Conservation (phyloP, 2,113 vertebrate genomes). For the Crotalus horridus region DNA sequence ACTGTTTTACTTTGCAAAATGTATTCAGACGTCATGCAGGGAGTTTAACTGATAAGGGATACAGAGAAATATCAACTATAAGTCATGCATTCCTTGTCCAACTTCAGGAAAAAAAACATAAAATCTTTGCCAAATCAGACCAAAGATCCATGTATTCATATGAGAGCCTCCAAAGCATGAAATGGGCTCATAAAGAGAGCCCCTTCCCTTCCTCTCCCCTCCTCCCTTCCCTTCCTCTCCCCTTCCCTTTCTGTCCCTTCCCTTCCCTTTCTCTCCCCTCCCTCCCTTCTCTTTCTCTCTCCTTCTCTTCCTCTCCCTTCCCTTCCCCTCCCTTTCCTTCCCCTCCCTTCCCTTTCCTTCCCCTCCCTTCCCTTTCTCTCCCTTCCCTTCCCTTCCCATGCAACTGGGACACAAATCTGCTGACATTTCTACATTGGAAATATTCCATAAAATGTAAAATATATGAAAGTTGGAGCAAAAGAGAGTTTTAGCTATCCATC, state of each 20-base stretch:
- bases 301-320: no score
- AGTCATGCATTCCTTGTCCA: background rate
- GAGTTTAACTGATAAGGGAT: background rate
- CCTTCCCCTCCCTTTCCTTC: no score
- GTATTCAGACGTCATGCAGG: background rate
- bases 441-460: background rate
- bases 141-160: background rate
- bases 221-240: background rate
- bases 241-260: no score
- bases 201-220: background rate
- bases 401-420: background rate
- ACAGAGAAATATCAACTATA: background rate
- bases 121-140: background rate
- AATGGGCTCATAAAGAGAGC: background rate
- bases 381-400: no score
- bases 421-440: background rate
- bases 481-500: slow-evolving; percentile 3
- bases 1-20: background rate
- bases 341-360: no score
- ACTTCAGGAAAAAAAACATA: background rate
- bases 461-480: background rate
- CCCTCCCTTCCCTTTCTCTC: no score
- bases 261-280: no score
- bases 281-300: no score
- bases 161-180: background rate